These are phyloP conservation scores for Drosophila orosa DNA, from an alignment of 1,140 invertebrate species.

Conservation along the genomic window DNA sequence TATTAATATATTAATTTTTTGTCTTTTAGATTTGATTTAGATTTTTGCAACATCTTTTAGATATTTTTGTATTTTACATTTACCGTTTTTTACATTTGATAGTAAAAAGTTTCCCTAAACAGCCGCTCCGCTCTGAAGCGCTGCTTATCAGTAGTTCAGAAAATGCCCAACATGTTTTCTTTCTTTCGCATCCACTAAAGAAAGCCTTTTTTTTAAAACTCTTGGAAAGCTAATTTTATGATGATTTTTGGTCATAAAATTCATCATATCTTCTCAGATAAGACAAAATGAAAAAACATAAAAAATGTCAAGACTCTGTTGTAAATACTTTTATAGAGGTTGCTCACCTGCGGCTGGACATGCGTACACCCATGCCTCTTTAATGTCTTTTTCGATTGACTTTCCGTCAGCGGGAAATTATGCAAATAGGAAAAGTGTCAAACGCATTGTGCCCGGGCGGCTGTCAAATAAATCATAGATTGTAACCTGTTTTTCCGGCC, in stretches of 20 bases:
- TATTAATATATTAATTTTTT: no score
- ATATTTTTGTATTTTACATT: no score
- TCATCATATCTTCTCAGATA: neutral
- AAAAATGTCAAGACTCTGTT: neutral
- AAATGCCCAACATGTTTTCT: neutral
- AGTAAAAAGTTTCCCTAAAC: neutral
- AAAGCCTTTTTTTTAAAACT: neutral
- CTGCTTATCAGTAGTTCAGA: slow-evolving; percentile 1
- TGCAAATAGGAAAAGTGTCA: slow-evolving; percentile 67
- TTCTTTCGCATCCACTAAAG: neutral
- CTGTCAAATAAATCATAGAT: slow-evolving; percentile 55
- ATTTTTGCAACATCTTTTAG: no score
- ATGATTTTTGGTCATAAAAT: neutral
- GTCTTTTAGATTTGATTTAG: no score
- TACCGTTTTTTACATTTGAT: neutral
- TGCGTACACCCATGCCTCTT: neutral
- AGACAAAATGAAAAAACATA: no score
- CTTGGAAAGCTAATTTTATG: neutral
- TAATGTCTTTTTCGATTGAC: slow-evolving; percentile 16
- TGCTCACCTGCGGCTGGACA: slow-evolving; percentile 9
- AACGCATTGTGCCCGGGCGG: slow-evolving; percentile 45
- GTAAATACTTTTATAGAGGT: neutral
- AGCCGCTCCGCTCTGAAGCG: neutral
- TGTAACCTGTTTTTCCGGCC: slow-evolving; percentile 54
- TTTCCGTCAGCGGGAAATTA: slow-evolving; percentile 25